These are phyloP conservation scores for Porites australiensis DNA, from an alignment of 64 coral and sea anemone species.

Conservation along the genomic window DNA sequence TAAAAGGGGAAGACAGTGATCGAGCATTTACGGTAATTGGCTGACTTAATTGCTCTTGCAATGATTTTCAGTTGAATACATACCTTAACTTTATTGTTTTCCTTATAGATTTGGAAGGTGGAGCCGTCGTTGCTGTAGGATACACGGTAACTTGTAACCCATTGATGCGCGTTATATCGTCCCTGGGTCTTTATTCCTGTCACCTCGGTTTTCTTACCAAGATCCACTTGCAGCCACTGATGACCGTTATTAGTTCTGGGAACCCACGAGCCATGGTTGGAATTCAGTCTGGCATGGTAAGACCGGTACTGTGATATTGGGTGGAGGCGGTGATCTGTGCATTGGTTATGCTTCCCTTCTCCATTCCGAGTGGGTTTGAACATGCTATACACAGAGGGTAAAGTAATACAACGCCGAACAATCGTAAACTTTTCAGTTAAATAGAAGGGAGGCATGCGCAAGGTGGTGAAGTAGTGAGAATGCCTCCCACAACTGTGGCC, in stretches of 20 bases:
- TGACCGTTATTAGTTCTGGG: not conserved
- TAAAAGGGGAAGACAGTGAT: too few relatives aligned
- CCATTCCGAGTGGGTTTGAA: not conserved
- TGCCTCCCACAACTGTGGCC: too few relatives aligned
- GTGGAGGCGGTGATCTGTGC: not conserved
- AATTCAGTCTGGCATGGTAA: conserved; percentile 1
- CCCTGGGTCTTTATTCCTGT: conserved; percentile 13
- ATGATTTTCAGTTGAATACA: not conserved
- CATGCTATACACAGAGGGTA: not conserved
- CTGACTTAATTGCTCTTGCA: not conserved
- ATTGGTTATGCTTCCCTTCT: conserved; percentile 5
- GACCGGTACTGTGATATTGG: not conserved
- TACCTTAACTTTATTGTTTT: not conserved
- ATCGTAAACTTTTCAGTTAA: not conserved
- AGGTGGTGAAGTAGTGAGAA: too few relatives aligned
- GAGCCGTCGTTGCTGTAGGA: conserved; percentile 12
- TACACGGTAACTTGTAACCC: conserved; percentile 6
- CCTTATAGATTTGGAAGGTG: not conserved
- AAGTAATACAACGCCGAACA: not conserved
- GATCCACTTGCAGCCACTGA: conserved; percentile 11
- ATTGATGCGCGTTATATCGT: not conserved
- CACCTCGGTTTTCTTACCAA: not conserved
- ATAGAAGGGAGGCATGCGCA: too few relatives aligned
- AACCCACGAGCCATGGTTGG: not conserved
- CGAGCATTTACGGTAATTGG: not conserved